Evolutionary conservation across 1,140 invertebrate genomes (phyloP).

Genomic region (Drosophila elegans): DNA sequence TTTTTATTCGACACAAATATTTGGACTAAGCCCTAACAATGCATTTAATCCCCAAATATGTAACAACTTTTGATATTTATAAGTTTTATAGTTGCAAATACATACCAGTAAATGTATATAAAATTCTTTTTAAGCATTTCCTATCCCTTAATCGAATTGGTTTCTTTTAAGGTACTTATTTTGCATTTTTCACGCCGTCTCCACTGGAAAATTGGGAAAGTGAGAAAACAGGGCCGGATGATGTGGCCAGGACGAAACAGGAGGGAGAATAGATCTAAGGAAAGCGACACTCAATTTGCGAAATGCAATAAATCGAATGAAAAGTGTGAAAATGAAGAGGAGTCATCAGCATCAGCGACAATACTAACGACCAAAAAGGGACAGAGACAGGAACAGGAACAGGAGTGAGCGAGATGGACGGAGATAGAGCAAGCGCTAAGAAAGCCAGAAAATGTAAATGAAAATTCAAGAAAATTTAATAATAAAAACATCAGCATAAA

Average conservation of each 20-base stretch:
- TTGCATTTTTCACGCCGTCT: constrained; percentile 8
- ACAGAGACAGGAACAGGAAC: too few species aligned
- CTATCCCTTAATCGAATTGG: constrained; percentile 16
- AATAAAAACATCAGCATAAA: constrained; percentile 83
- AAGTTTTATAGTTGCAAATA: too few species aligned
- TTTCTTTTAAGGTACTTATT: constrained; percentile 15
- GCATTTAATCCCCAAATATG: too few species aligned
- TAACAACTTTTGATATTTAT: too few species aligned
- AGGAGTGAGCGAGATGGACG: not conserved
- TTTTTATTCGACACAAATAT: too few species aligned
- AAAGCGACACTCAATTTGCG: constrained; percentile 77
- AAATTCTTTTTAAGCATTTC: not conserved
- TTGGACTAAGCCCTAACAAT: too few species aligned
- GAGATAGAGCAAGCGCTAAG: constrained; percentile 34
- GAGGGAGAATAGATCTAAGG: constrained; percentile 56
- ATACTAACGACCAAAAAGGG: constrained; percentile 45
- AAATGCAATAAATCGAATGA: constrained; percentile 83
- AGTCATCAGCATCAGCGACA: constrained; percentile 64
- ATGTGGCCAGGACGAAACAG: constrained; percentile 6
- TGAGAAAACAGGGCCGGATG: constrained; percentile 12
- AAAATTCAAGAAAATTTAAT: constrained; percentile 82
- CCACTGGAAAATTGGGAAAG: constrained; percentile 35
- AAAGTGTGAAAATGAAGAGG: constrained; percentile 82
- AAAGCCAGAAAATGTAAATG: constrained; percentile 77
- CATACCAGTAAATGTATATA: not conserved